Base-by-base conservation (phyloP, 2,888 invertebrate genomes). In the Yponomeuta sedellus region DNA sequence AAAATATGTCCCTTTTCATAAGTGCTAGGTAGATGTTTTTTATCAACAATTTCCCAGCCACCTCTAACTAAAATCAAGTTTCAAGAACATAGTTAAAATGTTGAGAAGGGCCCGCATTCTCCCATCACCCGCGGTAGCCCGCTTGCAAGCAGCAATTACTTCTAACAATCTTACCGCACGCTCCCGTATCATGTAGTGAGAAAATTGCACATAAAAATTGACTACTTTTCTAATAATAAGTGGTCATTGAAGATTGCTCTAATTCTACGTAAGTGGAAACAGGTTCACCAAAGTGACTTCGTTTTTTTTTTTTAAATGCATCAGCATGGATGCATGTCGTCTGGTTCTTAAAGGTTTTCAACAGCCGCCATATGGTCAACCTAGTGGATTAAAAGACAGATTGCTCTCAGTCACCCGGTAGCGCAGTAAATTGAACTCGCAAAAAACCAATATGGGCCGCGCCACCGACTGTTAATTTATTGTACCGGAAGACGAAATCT, bases 401-500 rank as follows among this genome's bases (percentile, higher is more conserved):
- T 61, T 56, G 28, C 56, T n/a, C 12, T 20, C 25, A 44, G 44
- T 5, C 52, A 59, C 59, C 58, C 74, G 75, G 82, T 83, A 85
- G 84, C 83, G 77, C 79, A 73, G 70, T 69, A 77, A 82, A 83
- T 80, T 77, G 69, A 73, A 72, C 66, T 74, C 66, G 79, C 83
- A 86, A 88, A 88, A 88, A 88, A 83, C 66, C 62, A 68, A 40
- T 12, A 69, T 73, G 74, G 72, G 74, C 72, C 71, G 75, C 78
- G 75, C 77, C 78, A 77, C 77, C 69, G 80, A 72, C 83, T 81
- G 85, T 86, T 86, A 89, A 88, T 88, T 86, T 88, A 83, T 85
- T 81, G 78, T 81, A 81, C 89, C 91, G 91, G 91, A 91, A 91
- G 90, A 88, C 86, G 81, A 89, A 88, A 90, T 89, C 88, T 89